phyloP scores from a whole-genome alignment of 2,113 vertebrate species.

The Thamnaconus septentrionalis region DNA sequence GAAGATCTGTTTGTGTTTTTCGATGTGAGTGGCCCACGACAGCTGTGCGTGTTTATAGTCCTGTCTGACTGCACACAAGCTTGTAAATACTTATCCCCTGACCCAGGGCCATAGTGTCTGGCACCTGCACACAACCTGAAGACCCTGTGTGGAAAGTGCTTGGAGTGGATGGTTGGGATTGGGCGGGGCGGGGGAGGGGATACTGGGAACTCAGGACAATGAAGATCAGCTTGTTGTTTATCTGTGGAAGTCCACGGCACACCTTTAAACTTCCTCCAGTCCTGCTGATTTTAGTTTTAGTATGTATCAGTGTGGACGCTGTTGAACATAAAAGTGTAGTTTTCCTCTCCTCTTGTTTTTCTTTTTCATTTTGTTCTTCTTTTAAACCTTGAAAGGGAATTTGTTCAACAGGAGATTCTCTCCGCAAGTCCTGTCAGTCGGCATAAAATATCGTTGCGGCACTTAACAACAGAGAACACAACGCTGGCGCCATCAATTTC shows the following conservation, averaged over 20 bases:
- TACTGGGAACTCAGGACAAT: no score
- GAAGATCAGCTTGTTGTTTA: no score
- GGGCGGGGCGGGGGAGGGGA: no score
- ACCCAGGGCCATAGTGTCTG: constrained; percentile 33
- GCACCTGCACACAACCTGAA: constrained; percentile 1
- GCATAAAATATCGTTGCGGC: constrained; percentile 13
- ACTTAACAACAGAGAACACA: constrained; percentile 25
- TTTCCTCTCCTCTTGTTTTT: no score
- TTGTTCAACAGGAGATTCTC: background rate
- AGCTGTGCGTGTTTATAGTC: constrained; percentile 56
- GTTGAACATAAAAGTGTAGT: no score
- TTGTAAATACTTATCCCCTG: constrained; percentile 69
- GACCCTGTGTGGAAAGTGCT: background rate
- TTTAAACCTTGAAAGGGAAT: no score
- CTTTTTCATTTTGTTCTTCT: no score
- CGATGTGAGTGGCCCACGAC: constrained; percentile 29
- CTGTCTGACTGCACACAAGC: constrained; percentile 22
- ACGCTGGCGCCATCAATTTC: constrained; percentile 24
- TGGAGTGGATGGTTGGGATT: no score
- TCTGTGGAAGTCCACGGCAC: no score
- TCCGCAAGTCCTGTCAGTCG: constrained; percentile 7
- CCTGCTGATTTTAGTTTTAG: no score
- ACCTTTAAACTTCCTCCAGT: no score
- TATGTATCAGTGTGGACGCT: no score
- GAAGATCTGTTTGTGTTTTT: background rate